These are phyloP conservation scores for Agrypnus murinus DNA, from an alignment of 2,888 invertebrate genomes.

Conservation along the genomic window DNA sequence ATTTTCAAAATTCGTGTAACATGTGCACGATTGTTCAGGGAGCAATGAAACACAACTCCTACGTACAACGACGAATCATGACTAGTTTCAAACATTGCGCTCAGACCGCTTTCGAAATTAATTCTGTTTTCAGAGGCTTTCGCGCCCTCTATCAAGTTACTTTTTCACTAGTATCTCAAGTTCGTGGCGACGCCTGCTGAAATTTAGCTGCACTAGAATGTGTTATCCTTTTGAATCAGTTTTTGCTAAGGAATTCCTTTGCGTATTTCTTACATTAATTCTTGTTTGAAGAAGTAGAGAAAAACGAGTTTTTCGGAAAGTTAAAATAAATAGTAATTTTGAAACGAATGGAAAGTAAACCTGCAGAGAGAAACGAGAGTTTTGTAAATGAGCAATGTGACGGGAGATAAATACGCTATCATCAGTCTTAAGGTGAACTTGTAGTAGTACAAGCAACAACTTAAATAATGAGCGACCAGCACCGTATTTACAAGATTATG, in stretches of 20 bases:
- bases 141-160: slow-evolving; percentile 31
- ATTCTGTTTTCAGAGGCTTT: slow-evolving; percentile 6
- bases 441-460: slow-evolving; percentile 12
- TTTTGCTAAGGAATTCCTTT: background rate
- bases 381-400: slow-evolving; percentile 19
- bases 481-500: slow-evolving; percentile 18
- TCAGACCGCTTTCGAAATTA: slow-evolving; percentile 15
- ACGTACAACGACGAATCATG: slow-evolving; percentile 35
- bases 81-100: slow-evolving; percentile 30
- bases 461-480: slow-evolving; percentile 23
- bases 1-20: slow-evolving; percentile 14
- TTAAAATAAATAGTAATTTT: slow-evolving; percentile 12
- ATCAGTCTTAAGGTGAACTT: slow-evolving; percentile 17
- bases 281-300: background rate
- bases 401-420: slow-evolving; percentile 18
- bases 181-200: slow-evolving; percentile 34
- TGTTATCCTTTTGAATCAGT: background rate
- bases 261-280: slow-evolving; percentile 8
- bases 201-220: slow-evolving; percentile 9
- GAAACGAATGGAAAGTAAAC: too few relatives aligned
- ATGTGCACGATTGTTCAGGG: slow-evolving; percentile 38
- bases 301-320: background rate
- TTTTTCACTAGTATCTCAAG: background rate
- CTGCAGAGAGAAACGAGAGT: background rate
- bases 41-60: slow-evolving; percentile 40